Conservation (phyloP, 2,797 vertebrate species). For the Carduelis carduelis region DNA sequence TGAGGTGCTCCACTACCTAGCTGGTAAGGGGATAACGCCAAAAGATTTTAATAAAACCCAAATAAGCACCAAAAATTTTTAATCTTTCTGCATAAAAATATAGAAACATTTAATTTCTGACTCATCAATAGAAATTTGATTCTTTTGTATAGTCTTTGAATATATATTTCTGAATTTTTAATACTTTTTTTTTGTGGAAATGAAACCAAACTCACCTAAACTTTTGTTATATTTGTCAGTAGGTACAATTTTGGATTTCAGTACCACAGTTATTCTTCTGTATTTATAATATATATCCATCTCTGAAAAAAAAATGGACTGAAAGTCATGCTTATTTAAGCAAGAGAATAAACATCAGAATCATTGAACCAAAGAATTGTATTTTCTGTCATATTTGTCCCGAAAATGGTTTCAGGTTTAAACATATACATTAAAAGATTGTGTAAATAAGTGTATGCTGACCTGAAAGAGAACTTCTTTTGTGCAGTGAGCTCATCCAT, state of each 20-base stretch:
- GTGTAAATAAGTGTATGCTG: constrained; percentile 75
- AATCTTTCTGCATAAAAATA: neutral
- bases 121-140: neutral
- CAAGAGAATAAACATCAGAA: constrained; percentile 26
- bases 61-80: accelerated
- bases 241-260: neutral
- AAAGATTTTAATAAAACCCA: neutral
- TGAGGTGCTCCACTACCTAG: neutral
- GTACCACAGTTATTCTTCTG: neutral
- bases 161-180: neutral
- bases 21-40: neutral
- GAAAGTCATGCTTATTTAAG: constrained; percentile 39
- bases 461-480: constrained; percentile 62
- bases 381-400: constrained; percentile 54
- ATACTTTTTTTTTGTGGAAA: neutral
- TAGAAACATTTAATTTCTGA: neutral
- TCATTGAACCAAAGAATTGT: constrained; percentile 41
- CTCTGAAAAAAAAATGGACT: neutral
- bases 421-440: constrained; percentile 8
- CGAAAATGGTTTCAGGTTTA: constrained; percentile 51
- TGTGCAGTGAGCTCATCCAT: constrained; percentile 3
- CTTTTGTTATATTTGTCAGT: neutral
- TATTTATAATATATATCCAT: neutral
- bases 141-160: neutral
- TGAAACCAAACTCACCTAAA: neutral